A percentile compares a stretch with the other conserved stretches of the same genome.
These are phyloP conservation scores for Microcebus lehilahytsara DNA, from an alignment of 2,113 vertebrate species.

Conservation along the genomic window DNA sequence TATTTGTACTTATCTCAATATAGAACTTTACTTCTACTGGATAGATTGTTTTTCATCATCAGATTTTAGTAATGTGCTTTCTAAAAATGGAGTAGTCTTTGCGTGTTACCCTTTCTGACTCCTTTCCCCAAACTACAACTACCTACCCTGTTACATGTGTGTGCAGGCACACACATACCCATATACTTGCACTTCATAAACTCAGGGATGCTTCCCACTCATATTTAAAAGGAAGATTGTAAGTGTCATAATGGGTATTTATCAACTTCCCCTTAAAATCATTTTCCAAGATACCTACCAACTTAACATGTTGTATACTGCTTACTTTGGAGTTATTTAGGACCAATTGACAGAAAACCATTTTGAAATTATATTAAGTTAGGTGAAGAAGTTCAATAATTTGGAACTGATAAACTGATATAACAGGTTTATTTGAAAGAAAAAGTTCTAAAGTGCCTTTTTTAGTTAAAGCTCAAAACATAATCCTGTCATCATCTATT, in stretches of 20 bases:
- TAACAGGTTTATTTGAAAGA: slow-evolving; percentile 37
- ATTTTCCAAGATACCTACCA: not conserved
- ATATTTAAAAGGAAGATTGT: not conserved
- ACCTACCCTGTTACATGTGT: fast-evolving
- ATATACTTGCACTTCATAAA: not conserved
- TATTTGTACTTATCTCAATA: not conserved
- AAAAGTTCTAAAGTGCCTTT: not conserved
- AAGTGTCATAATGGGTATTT: not conserved
- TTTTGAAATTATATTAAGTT: slow-evolving; percentile 22
- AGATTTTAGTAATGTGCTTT: not conserved
- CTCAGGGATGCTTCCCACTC: not conserved
- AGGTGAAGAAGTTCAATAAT: not conserved
- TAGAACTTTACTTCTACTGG: not conserved
- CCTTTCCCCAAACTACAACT: not conserved
- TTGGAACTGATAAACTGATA: not conserved
- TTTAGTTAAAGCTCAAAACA: slow-evolving; percentile 35
- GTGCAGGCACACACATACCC: not conserved
- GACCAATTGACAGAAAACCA: not conserved
- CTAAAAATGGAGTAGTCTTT: not conserved
- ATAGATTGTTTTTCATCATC: not conserved
- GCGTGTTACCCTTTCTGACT: not conserved
- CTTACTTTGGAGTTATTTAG: not conserved
- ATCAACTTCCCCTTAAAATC: not conserved
- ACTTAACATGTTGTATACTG: too few species aligned
- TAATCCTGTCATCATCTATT: not conserved